Evolutionary conservation across 2,113 vertebrate species (phyloP).

Genomic region (Malurus elegans): DNA sequence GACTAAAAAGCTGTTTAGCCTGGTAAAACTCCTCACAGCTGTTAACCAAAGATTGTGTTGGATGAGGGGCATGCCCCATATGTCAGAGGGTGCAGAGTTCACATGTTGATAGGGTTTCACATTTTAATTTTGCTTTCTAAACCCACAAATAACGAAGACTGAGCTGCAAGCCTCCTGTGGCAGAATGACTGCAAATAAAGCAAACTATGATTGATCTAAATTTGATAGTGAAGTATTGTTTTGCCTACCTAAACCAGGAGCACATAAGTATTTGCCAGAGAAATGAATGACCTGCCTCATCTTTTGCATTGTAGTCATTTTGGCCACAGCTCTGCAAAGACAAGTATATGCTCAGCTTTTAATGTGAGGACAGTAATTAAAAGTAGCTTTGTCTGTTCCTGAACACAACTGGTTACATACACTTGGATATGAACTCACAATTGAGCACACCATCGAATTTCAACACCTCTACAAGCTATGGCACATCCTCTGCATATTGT

Average conservation of each 20-base stretch:
- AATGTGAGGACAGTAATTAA: neutral
- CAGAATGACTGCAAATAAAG: neutral
- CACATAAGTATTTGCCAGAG: neutral
- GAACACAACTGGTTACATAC: neutral
- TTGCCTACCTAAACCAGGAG: neutral
- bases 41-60: constrained; percentile 51
- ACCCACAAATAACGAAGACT: neutral
- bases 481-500: neutral
- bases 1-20: constrained; percentile 57
- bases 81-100: constrained; percentile 45
- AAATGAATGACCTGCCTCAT: neutral
- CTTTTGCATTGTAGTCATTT: neutral
- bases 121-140: constrained; percentile 51
- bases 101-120: constrained; percentile 41
- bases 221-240: neutral
- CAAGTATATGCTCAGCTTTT: neutral
- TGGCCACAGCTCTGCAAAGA: neutral
- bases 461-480: neutral
- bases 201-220: neutral
- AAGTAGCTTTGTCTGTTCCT: neutral
- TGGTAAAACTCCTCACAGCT: constrained; percentile 60
- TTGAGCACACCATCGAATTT: neutral
- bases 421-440: neutral
- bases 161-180: neutral
- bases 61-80: constrained; percentile 48